Evolutionary conservation across 2,797 vertebrate species (phyloP), one percentile per base, ranked within the genome.

Genomic region (Chrosomus eos): DNA sequence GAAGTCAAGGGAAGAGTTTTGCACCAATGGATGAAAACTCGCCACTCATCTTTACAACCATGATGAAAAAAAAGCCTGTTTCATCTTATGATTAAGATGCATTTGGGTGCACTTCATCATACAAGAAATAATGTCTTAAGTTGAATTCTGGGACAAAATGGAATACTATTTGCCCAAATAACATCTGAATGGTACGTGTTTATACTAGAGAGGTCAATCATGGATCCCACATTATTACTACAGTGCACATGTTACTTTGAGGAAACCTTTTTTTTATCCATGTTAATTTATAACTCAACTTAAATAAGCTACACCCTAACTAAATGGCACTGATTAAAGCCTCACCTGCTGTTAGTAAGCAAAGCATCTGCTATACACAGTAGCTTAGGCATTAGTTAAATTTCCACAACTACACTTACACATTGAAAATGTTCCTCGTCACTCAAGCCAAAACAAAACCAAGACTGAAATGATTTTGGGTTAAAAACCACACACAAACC

Each of bases 1-100:
- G 28, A 62, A 33, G 38, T 64, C 7, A 64, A 53, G 10, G 19
- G 58, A 82, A 40, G 31, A 40, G 45, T 75, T 75, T 53, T 36
- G 8, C 26, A 10, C 31, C 14, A 48, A 14, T 58, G n/a, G 11
- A 85, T 80, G 23, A 72, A 84, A 28, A 23, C 40, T 84, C 68
- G 40, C 18, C 66, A 70, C 68, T 70, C 64, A 31, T 78, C 51
- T 70, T 43, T 18, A 48, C 58, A 5, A 73, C 33, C 10, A n/a
- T 48, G 9, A 80, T 79, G 31, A 18, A 6, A 45, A 64, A 33
- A 64, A 33, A 84, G 40, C 5, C 13, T 8, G 3, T 26, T 85
- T 62, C 10, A 7, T 80, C 75, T 72, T 45, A 33, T 70, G 82
- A 66, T 77, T 51, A 66, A 55, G 72, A 83, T 76, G 72, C 45